Evolutionary conservation across 2,797 vertebrate species (phyloP).

Genomic region (Rhabdophis nuchalis): DNA sequence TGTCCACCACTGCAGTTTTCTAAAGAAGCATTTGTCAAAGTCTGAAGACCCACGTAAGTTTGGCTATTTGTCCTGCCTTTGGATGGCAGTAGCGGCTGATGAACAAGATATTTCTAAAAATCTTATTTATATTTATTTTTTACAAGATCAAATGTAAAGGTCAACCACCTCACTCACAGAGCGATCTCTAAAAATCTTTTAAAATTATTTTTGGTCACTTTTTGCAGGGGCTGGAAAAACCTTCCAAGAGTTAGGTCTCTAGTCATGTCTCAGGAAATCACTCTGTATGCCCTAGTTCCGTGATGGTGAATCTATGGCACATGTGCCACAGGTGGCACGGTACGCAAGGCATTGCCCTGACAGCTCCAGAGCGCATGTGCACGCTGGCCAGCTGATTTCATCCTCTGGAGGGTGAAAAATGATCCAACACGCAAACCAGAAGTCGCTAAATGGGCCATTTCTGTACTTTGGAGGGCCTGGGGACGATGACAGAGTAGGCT

Average conservation of each 20-base stretch:
- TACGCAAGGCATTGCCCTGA: too few species aligned
- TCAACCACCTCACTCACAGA: neutral
- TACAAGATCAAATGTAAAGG: neutral
- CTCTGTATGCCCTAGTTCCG: neutral
- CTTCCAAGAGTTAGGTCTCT: neutral
- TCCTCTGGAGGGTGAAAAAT: too few species aligned
- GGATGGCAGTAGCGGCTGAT: neutral
- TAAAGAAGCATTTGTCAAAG: neutral
- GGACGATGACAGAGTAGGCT: too few species aligned
- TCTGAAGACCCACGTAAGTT: neutral
- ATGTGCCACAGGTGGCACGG: too few species aligned
- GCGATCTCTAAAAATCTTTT: neutral
- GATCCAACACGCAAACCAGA: too few species aligned
- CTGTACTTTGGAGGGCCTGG: too few species aligned
- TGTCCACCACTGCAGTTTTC: neutral
- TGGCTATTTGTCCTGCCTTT: neutral
- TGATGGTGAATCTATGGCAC: too few species aligned
- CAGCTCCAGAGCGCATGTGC: too few species aligned
- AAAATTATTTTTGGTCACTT: neutral
- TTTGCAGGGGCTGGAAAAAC: neutral
- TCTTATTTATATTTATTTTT: neutral
- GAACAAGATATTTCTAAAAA: neutral
- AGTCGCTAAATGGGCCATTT: too few species aligned
- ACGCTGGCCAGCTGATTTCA: too few species aligned
- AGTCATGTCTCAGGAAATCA: neutral